These are phyloP conservation scores for Bombycilla garrulus DNA, from an alignment of 2,113 vertebrate species.

Conservation along the genomic window DNA sequence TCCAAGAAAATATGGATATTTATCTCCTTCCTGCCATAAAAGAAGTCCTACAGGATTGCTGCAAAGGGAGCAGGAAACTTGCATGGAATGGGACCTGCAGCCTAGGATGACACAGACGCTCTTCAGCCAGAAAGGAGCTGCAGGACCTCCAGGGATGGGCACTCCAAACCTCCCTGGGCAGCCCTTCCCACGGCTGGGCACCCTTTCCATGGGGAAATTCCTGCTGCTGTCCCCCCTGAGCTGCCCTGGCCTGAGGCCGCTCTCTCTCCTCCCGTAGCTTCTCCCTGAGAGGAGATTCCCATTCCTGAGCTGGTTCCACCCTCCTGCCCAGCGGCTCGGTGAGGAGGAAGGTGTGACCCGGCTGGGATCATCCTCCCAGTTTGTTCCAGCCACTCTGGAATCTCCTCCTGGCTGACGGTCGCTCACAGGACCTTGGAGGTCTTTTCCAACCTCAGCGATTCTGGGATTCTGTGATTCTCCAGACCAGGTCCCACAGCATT, in stretches of 20 bases:
- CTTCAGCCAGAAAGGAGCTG: not conserved
- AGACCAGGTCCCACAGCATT: not conserved
- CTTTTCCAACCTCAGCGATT: not conserved
- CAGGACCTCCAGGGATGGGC: not conserved
- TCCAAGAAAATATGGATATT: not conserved
- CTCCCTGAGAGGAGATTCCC: not conserved
- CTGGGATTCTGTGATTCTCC: not conserved
- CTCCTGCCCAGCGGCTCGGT: not conserved
- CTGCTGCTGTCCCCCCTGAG: not conserved
- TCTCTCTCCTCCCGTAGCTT: not conserved
- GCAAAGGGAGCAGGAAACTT: rapidly evolving
- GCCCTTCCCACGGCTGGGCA: not conserved
- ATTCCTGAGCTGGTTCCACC: no score
- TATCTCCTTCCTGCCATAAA: not conserved
- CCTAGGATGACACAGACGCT: not conserved
- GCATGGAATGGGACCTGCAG: rapidly evolving
- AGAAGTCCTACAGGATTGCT: not conserved
- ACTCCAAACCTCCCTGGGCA: not conserved
- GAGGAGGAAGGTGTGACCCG: no score
- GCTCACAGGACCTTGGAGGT: not conserved
- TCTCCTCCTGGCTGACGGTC: rapidly evolving
- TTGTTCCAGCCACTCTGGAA: not conserved
- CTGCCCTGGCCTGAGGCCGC: rapidly evolving
- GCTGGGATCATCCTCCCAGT: not conserved
- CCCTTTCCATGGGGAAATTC: not conserved